A percentile compares a stretch with the other conserved stretches of the same genome.
phyloP scores from a whole-genome alignment of 2,888 invertebrate genomes.

The Thysanoteuthis rhombus region DNA sequence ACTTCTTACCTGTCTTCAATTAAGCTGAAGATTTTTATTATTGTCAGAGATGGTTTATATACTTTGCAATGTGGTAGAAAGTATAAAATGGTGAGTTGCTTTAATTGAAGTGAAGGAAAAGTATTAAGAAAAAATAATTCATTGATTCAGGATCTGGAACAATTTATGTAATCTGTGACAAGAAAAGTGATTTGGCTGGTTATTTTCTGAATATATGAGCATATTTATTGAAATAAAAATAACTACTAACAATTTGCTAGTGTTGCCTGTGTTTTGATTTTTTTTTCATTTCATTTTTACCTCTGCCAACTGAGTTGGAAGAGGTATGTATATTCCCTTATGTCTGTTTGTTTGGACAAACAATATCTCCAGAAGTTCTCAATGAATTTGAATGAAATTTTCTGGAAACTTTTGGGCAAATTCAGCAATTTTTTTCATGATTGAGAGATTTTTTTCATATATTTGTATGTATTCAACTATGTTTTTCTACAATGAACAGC shows the following conservation, averaged over 20 bases:
- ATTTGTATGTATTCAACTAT: no score
- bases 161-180: background rate
- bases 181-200: background rate
- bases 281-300: no score
- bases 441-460: no score
- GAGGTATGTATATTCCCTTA: no score
- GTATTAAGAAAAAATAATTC: background rate
- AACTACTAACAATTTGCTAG: background rate
- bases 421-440: no score
- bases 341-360: no score
- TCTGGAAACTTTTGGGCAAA: no score
- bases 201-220: background rate
- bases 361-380: no score
- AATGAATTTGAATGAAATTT: no score
- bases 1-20: no score
- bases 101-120: background rate
- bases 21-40: background rate
- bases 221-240: background rate
- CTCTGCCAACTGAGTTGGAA: no score
- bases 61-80: background rate
- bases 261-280: background rate
- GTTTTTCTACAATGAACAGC: no score
- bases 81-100: background rate
- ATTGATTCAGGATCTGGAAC: background rate
- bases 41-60: background rate